Evolutionary conservation across 2,113 vertebrate species (phyloP).

Genomic region (Phocoena sinus): DNA sequence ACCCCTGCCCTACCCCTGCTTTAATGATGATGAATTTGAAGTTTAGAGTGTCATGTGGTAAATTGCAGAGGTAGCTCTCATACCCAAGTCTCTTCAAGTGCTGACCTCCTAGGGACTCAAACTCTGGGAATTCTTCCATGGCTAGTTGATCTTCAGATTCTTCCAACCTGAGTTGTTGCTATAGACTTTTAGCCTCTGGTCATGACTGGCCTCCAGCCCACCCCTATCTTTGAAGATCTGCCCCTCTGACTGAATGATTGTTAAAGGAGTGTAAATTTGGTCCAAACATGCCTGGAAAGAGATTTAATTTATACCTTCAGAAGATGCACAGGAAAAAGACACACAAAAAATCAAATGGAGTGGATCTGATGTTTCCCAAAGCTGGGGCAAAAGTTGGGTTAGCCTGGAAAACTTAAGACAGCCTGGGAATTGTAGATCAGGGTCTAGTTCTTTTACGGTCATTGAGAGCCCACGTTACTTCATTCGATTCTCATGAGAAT

Average conservation of each 20-base stretch:
- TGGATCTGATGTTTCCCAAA: neutral
- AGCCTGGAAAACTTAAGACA: neutral
- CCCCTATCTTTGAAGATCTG: neutral
- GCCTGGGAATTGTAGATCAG: neutral
- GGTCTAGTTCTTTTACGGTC: neutral
- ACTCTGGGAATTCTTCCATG: neutral
- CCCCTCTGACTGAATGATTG: neutral
- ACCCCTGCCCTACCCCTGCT: neutral
- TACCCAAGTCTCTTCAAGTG: neutral
- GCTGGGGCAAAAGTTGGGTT: neutral
- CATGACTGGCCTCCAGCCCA: neutral
- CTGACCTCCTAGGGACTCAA: neutral
- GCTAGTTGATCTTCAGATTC: neutral
- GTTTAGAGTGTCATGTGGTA: fast-evolving
- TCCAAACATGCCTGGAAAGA: neutral
- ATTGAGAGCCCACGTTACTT: neutral
- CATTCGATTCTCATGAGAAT: neutral
- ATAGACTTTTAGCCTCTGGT: neutral
- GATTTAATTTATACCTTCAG: neutral
- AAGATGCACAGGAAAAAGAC: neutral
- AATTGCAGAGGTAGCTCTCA: fast-evolving
- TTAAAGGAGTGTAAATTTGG: neutral
- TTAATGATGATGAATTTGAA: neutral
- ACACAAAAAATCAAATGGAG: neutral
- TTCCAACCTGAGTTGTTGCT: neutral